Conservation (phyloP, 1,140 invertebrate genomes). For the Mycetomoellerius zeteki region DNA sequence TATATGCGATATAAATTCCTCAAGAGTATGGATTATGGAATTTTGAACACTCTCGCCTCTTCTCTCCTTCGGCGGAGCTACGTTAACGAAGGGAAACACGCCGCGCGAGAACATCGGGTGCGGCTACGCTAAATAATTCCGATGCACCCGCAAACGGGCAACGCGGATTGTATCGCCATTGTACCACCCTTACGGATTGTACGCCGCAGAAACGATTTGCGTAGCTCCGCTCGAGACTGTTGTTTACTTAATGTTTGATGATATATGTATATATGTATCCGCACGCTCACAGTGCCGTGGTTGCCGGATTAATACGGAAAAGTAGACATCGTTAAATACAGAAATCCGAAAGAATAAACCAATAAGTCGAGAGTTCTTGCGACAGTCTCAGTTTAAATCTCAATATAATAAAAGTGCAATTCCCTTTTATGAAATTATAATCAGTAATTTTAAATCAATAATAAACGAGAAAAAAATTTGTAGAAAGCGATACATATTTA, state of each 20-base stretch:
- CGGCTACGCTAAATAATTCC: conserved; percentile 53
- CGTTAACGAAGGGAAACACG: conserved; percentile 40
- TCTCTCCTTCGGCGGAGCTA: conserved; percentile 17
- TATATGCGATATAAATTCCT: conserved; percentile 45
- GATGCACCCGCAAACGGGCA: conserved; percentile 33
- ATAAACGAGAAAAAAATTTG: background rate
- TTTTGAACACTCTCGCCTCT: background rate
- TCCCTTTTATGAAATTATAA: background rate
- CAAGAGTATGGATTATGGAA: conserved; percentile 52
- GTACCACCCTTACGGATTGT: conserved; percentile 10
- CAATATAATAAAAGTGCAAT: background rate
- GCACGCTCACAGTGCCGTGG: background rate
- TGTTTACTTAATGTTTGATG: conserved; percentile 57
- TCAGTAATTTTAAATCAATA: background rate
- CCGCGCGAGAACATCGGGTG: conserved; percentile 10
- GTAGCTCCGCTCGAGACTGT: background rate
- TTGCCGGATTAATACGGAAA: conserved; percentile 25
- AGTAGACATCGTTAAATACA: conserved; percentile 1
- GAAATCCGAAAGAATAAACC: background rate
- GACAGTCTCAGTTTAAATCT: background rate
- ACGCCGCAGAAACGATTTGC: conserved; percentile 28
- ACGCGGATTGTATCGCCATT: conserved; percentile 17
- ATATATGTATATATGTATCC: conserved; percentile 32
- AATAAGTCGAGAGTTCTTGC: background rate
- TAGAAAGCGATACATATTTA: background rate